Evolutionary conservation across 2,113 vertebrate genomes (phyloP), one percentile per base, ranked within the genome.

Genomic region (Mionectes macconnelli): DNA sequence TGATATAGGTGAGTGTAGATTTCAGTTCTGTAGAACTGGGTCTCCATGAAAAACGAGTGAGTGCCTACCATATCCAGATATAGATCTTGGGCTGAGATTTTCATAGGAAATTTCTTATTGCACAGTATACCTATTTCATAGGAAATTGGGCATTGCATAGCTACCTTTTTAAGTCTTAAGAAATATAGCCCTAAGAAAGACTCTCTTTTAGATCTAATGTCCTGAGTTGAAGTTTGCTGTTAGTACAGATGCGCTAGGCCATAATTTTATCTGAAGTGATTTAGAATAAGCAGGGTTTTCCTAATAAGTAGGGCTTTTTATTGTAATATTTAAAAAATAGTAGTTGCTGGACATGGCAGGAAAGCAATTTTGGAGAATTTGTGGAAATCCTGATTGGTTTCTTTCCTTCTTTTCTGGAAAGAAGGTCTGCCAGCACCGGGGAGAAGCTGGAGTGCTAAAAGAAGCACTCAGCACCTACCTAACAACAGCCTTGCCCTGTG

Each of bases 381-480:
- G 18, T 83, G 76, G 59, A 83, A 87, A 64, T 64, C 82, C 33
- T 64, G 40, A 14, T 86, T 30, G 44, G 49, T 55, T 57, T 50
- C 24, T 80, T 91, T 30, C 21, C 45, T 60, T 3, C 8, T 82
- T 85, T 75, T 63, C n/a, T 89, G 57, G 55, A 87, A 84, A 64
- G 40, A 76, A 69, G 33, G n/a, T 70, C 20, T 88, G 49, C 60
- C 47, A 77, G 40, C 69, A 59, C 24, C 23, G 42, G 73, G 59
- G 78, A 93, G 73, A 49, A 55, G 40, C 67, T 1, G 6, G 50
- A 84, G 81, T 59, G 87, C 79, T 77, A 91, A 89, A 72, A 95
- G 90, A 77, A 90, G 17, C 47, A 69, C 76, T 94, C 95, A 88
- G 88, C 92, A 89, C 85, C 47, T 78, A 16, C 56, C 70, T 56